Conservation (phyloP, 2,113 vertebrate species). For the Hemiprocne comata region DNA sequence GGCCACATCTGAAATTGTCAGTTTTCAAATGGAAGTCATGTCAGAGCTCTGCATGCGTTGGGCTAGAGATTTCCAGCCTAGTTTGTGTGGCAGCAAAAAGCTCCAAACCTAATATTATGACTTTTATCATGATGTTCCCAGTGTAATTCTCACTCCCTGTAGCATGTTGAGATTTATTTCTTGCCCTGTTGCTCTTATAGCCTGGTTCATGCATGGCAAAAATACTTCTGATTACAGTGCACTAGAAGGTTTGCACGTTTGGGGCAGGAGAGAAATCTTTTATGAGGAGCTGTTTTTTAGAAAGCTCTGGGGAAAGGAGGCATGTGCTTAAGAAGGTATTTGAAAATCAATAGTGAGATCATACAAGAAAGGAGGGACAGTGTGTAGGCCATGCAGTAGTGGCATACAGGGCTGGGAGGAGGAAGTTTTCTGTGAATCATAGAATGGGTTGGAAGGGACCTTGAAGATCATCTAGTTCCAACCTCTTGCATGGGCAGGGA, state of each 20-base stretch:
- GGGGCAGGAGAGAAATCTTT: not conserved
- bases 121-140: not conserved
- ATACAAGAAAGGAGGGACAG: not conserved
- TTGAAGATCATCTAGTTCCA: no score
- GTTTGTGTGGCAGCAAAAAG: not conserved
- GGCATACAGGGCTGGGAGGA: not conserved
- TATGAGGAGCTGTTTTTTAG: not conserved
- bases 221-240: not conserved
- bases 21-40: not conserved
- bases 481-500: no score
- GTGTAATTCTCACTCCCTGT: not conserved
- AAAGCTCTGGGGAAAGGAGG: not conserved
- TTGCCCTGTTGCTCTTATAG: not conserved
- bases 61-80: not conserved
- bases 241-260: not conserved
- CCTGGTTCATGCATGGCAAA: not conserved
- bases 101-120: not conserved
- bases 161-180: slow-evolving; percentile 16
- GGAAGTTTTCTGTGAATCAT: not conserved
- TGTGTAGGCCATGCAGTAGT: not conserved
- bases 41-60: not conserved
- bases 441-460: no score
- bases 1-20: not conserved
- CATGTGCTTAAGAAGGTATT: not conserved
- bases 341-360: not conserved